Evolutionary conservation across 2,888 invertebrate species (phyloP), one percentile per base, ranked within the genome.

Genomic region (Pantelozetes paolii): DNA sequence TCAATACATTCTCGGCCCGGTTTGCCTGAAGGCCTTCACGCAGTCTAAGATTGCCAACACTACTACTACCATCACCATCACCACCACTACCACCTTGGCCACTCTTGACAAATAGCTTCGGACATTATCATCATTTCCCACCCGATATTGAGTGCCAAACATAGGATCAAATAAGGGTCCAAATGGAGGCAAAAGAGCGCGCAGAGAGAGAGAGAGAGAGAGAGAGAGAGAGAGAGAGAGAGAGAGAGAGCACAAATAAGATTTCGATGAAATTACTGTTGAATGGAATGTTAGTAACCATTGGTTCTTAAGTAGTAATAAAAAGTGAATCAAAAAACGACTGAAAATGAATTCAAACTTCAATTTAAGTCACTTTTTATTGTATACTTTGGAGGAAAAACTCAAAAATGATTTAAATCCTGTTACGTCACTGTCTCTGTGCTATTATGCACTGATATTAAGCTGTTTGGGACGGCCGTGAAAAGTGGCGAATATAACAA

Each of bases 341-440:
- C 62, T 32, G 28, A 18, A 42, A 71, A 13, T 20, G 20, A 48
- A 26, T 48, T 26, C 40, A 26, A 40, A 42, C 11, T 18, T 26
- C 18, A 42, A 45, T 45, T 45, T 15, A 30, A 23, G 62, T n/a
- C 20, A 28, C 11, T 32, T 13, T 2, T 70, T 26, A 70, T 48
- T 70, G 30, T 48, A 28, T 26, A 26, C 23, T 9, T 70, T 11
- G 30, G n/a, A 18, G 45, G 23, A 45, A 48, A 18, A 23, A 15
- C 32, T 15, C 8, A 26, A 54, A 40, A 67, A 67, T 67, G 67
- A 20, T 11, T 40, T 8, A 40, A 36, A 67, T 67, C 36, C 40
- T 40, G 67, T 67, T 67, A 67, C 67, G 67, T 67, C 67, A 67
- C 23, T 67, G 67, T 67, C 67, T 67, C 40, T 67, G 23, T n/a